Evolutionary conservation across 2,797 vertebrate species (phyloP).

Genomic region (Sebastes elongatus): DNA sequence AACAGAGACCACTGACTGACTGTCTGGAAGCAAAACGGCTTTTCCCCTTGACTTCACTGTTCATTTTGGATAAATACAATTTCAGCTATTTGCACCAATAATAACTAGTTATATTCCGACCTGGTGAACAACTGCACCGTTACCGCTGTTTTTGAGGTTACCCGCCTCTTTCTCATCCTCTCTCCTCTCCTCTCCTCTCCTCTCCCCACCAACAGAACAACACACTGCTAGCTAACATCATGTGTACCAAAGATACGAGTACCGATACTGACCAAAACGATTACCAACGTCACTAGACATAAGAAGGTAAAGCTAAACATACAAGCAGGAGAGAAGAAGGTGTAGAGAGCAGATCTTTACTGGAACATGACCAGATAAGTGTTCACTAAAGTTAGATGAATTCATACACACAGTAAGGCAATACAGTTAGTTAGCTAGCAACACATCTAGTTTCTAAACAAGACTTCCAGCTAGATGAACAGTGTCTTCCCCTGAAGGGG

Average conservation of each 20-base stretch:
- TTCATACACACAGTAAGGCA: neutral
- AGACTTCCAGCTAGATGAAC: neutral
- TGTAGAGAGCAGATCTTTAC: neutral
- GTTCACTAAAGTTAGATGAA: accelerated
- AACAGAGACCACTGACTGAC: neutral
- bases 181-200: too few relatives aligned
- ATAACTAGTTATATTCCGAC: neutral
- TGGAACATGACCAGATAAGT: neutral
- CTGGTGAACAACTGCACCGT: neutral
- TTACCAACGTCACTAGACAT: too few relatives aligned
- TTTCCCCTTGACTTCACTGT: too few relatives aligned
- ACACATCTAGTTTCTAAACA: neutral
- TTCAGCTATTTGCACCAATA: too few relatives aligned
- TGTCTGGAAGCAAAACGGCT: accelerated
- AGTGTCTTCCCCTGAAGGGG: too few relatives aligned
- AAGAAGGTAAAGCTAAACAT: neutral
- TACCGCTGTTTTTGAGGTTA: neutral
- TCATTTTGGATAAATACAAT: too few relatives aligned
- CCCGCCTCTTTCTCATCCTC: neutral
- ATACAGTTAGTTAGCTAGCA: neutral
- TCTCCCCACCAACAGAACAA: neutral
- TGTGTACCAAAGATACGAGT: neutral
- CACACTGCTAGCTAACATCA: neutral
- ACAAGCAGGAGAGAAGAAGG: neutral
- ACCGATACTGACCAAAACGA: neutral